Conservation (phyloP, 2,797 vertebrate species). For the Notolabrus celidotus region DNA sequence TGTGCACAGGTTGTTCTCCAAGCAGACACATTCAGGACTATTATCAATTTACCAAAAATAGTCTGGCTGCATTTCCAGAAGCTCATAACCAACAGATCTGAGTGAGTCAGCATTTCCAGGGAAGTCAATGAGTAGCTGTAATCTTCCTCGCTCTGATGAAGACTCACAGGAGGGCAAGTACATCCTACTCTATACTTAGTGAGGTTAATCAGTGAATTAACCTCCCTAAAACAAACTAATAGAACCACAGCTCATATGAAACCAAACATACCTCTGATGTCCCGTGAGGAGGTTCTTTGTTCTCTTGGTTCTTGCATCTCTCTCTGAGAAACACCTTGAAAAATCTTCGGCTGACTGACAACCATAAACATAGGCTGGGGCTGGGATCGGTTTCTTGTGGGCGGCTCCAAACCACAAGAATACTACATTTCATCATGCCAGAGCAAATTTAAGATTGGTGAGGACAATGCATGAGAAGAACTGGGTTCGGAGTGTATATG, state of each 20-base stretch:
- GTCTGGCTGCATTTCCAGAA: conserved; percentile 36
- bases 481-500: neutral
- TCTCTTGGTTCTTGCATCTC: conserved; percentile 9
- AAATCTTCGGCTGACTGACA: conserved; percentile 52
- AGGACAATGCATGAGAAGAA: conserved; percentile 66
- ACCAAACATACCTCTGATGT: conserved; percentile 9
- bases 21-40: conserved; percentile 48
- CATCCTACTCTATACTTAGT: neutral
- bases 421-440: conserved; percentile 66
- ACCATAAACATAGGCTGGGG: conserved; percentile 55
- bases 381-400: conserved; percentile 75
- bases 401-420: conserved; percentile 66
- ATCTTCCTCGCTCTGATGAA: conserved; percentile 3
- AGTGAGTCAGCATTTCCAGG: conserved; percentile 64
- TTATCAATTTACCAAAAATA: conserved; percentile 58
- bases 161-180: neutral
- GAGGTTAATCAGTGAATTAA: conserved; percentile 40
- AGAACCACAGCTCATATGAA: conserved; percentile 17
- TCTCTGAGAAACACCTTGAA: conserved; percentile 58
- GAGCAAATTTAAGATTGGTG: conserved; percentile 73
- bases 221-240: conserved; percentile 40
- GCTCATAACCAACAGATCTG: conserved; percentile 21
- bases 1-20: conserved; percentile 66
- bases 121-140: neutral
- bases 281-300: conserved; percentile 9